These are phyloP conservation scores for Phenganax stokvisi DNA, from an alignment of 92 coral and sea anemone species.

Conservation along the genomic window DNA sequence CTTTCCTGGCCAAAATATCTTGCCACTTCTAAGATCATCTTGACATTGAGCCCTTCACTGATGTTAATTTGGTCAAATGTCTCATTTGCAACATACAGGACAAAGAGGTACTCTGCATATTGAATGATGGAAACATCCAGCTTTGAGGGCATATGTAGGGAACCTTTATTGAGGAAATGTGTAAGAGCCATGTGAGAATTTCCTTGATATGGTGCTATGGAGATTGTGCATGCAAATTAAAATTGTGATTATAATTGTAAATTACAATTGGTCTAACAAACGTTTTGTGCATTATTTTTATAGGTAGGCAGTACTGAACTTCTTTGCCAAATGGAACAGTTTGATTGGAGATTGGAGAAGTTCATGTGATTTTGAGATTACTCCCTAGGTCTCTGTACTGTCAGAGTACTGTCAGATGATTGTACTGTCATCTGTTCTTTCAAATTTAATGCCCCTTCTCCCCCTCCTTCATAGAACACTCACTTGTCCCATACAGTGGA, in stretches of 20 bases:
- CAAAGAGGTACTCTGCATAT: slow-evolving; percentile 13
- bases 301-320: no score
- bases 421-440: no score
- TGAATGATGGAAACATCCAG: slow-evolving; percentile 2
- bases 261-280: no score
- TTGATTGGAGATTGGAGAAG: no score
- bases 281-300: no score
- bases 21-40: slow-evolving; percentile 23
- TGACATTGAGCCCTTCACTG: neutral
- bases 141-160: slow-evolving; percentile 15
- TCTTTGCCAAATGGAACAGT: no score
- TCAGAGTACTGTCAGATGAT: no score
- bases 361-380: no score
- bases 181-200: slow-evolving; percentile 1
- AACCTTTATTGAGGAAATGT: slow-evolving; percentile 25
- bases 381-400: no score
- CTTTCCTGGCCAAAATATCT: slow-evolving; percentile 3
- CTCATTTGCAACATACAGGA: slow-evolving; percentile 15
- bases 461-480: no score
- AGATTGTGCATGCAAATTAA: neutral
- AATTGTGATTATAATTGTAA: neutral
- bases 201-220: neutral
- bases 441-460: no score
- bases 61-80: slow-evolving; percentile 26
- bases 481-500: no score